Evolutionary conservation across 2,113 vertebrate genomes (phyloP).

Genomic region (Saccopteryx bilineata): DNA sequence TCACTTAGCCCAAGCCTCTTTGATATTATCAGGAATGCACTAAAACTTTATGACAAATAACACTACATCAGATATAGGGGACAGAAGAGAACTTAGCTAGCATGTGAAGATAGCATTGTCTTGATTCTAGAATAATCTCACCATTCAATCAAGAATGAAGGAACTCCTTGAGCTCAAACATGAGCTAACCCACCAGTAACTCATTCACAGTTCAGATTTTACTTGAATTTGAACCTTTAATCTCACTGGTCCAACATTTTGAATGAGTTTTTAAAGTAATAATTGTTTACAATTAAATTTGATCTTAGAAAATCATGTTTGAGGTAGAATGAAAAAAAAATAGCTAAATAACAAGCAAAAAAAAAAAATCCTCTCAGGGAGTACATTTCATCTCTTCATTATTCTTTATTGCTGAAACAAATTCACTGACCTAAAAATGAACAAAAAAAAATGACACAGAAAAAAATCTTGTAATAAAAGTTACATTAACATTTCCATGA

Average conservation of each 20-base stretch:
- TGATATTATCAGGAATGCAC: neutral
- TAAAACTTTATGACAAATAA: neutral
- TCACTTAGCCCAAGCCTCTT: neutral
- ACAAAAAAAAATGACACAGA: conserved; percentile 43
- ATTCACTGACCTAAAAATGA: neutral
- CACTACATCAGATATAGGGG: neutral
- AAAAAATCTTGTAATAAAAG: conserved; percentile 55
- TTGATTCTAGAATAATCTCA: neutral
- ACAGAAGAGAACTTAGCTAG: neutral
- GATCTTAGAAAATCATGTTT: conserved; percentile 33
- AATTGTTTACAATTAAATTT: conserved; percentile 45
- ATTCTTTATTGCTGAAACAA: conserved; percentile 51
- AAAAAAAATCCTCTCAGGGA: neutral
- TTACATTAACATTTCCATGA: conserved; percentile 16
- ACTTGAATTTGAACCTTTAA: conserved; percentile 21
- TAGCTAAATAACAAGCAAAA: neutral
- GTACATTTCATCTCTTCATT: neutral
- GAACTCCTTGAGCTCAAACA: neutral
- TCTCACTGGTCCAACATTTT: conserved; percentile 2
- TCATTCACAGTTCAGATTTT: neutral
- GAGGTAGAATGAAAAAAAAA: neutral
- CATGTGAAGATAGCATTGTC: neutral
- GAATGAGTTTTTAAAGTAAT: conserved; percentile 14
- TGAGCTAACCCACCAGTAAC: neutral
- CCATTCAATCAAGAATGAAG: neutral